phyloP scores from a whole-genome alignment of 2,888 invertebrate species.

The Conomelus anceps region DNA sequence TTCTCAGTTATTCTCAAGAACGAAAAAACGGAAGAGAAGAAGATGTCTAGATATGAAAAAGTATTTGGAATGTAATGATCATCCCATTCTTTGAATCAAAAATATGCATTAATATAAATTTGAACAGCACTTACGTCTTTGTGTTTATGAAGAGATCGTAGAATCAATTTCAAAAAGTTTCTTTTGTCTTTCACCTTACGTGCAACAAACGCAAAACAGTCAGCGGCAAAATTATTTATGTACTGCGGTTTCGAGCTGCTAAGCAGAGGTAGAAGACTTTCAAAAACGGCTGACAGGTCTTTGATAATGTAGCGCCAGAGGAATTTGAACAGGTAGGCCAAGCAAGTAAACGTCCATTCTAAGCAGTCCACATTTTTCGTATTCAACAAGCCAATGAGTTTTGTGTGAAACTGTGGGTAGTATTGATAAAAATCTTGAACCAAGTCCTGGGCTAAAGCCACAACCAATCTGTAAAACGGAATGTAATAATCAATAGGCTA shows the following conservation, averaged over 20 bases:
- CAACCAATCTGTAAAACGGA: slow-evolving; percentile 58
- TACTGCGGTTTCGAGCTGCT: slow-evolving; percentile 72
- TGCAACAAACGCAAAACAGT: slow-evolving; percentile 92
- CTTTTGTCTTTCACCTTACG: slow-evolving; percentile 77
- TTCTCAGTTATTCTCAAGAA: too few relatives aligned
- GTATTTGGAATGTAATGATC: too few relatives aligned
- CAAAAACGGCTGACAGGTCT: slow-evolving; percentile 66
- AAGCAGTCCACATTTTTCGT: slow-evolving; percentile 76
- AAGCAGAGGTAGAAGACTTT: slow-evolving; percentile 65
- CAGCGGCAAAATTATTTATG: slow-evolving; percentile 88
- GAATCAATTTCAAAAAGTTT: slow-evolving; percentile 61
- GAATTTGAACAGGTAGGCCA: slow-evolving; percentile 87
- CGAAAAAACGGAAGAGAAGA: too few relatives aligned
- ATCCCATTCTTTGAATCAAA: too few relatives aligned
- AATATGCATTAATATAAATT: background rate
- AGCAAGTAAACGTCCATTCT: slow-evolving; percentile 76
- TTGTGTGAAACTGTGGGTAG: slow-evolving; percentile 67
- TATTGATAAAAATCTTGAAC: slow-evolving; percentile 83
- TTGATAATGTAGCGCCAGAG: slow-evolving; percentile 74
- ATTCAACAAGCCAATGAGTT: slow-evolving; percentile 62
- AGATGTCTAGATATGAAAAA: slow-evolving; percentile 5
- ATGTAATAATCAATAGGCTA: too few relatives aligned
- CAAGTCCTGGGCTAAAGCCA: slow-evolving; percentile 80
- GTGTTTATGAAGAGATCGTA: slow-evolving; percentile 58
- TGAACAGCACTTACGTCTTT: slow-evolving; percentile 54